phyloP scores from a whole-genome alignment of 1,140 invertebrate species.

The Leptinotarsa texana region DNA sequence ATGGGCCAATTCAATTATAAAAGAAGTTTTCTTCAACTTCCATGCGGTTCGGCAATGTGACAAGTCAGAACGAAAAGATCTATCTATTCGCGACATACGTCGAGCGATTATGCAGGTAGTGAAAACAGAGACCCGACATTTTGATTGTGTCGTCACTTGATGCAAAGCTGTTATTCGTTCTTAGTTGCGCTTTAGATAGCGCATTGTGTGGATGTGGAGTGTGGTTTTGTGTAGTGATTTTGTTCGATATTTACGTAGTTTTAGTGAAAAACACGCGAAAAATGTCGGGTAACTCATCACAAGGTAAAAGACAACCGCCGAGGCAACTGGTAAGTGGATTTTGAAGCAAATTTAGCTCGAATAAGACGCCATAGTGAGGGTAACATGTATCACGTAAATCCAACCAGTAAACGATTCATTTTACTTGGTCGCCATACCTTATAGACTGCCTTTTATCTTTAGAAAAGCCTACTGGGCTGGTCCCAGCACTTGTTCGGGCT shows the following conservation, averaged over 20 bases:
- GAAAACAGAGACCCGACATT: neutral
- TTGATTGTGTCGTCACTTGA: conserved; percentile 1
- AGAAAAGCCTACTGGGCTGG: conserved; percentile 27
- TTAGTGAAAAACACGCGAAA: conserved; percentile 33
- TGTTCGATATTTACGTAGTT: conserved; percentile 43
- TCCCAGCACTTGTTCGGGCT: conserved; percentile 7
- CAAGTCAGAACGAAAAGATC: neutral
- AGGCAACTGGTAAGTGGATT: conserved; percentile 45
- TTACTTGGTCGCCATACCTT: conserved; percentile 41
- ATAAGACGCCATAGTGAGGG: conserved; percentile 40
- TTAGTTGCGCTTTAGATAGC: conserved; percentile 47
- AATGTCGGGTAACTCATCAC: conserved; percentile 44
- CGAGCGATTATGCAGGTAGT: neutral
- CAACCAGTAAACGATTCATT: conserved; percentile 27
- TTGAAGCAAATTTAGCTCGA: conserved; percentile 12
- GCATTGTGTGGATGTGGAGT: conserved; percentile 42
- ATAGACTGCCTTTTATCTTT: conserved; percentile 29
- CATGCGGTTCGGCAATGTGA: conserved; percentile 17
- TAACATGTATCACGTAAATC: conserved; percentile 44
- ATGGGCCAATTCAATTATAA: neutral
- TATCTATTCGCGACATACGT: conserved; percentile 9
- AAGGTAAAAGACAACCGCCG: conserved; percentile 37
- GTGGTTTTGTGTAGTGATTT: conserved; percentile 33
- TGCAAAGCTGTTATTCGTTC: conserved; percentile 32
- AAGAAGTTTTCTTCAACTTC: neutral